These are phyloP conservation scores for Acronicta aceris DNA, from an alignment of 2,888 invertebrate genomes.

Conservation along the genomic window DNA sequence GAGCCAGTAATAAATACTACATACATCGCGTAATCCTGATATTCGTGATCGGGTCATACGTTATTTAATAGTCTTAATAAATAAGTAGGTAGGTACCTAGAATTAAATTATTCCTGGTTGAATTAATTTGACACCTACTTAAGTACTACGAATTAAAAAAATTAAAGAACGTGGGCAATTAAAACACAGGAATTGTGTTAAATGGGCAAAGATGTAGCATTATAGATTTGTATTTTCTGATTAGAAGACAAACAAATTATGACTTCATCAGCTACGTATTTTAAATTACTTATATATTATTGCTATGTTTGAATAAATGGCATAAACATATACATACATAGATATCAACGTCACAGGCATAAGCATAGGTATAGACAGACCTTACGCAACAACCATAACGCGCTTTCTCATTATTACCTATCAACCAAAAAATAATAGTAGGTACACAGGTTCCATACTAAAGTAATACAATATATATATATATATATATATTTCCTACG, in stretches of 20 bases:
- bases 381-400: conserved; percentile 58
- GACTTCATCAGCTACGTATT: conserved; percentile 7
- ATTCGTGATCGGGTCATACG: background rate
- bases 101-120: background rate
- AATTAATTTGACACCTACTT: background rate
- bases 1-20: background rate
- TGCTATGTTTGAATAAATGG: conserved; percentile 11
- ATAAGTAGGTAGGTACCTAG: too few relatives aligned
- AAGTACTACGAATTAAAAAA: background rate
- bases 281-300: background rate
- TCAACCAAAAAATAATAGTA: conserved; percentile 32
- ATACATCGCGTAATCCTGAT: too few relatives aligned
- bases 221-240: background rate
- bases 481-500: too few relatives aligned
- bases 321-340: conserved; percentile 11
- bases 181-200: background rate
- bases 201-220: background rate
- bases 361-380: conserved; percentile 40
- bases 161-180: background rate
- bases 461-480: background rate
- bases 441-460: conserved; percentile 23
- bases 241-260: conserved; percentile 5
- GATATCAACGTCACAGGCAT: conserved; percentile 34
- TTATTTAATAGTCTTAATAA: background rate
- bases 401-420: conserved; percentile 59